A percentile compares a stretch with the other conserved stretches of the same genome.
phyloP scores from a whole-genome alignment of 2,797 vertebrate genomes.

The Pterois miles region DNA sequence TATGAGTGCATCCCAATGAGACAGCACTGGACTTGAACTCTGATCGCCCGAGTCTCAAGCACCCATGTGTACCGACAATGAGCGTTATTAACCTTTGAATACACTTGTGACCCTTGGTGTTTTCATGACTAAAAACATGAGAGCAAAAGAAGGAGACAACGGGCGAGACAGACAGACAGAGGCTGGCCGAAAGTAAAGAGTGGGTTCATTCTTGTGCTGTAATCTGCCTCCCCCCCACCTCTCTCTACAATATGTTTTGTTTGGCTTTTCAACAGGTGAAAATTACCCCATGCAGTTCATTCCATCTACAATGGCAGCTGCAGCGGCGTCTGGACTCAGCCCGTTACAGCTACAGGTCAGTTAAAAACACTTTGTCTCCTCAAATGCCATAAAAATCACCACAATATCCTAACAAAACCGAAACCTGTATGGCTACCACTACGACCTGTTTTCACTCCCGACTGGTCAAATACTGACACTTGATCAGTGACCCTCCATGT shows the following conservation, averaged over 20 bases:
- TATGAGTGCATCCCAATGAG: constrained; percentile 76
- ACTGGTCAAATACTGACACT: too few relatives aligned
- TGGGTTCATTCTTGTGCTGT: constrained; percentile 65
- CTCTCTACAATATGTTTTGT: constrained; percentile 85
- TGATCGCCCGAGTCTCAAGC: constrained; percentile 22
- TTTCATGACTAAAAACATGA: constrained; percentile 67
- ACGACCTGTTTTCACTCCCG: too few relatives aligned
- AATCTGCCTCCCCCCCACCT: constrained; percentile 70
- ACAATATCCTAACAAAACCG: neutral
- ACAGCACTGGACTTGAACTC: constrained; percentile 25
- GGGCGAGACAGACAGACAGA: constrained; percentile 10
- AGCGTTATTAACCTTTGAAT: constrained; percentile 50
- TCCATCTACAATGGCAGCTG: constrained; percentile 99
- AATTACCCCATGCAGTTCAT: constrained; percentile 99
- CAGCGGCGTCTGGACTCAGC: constrained; percentile 98
- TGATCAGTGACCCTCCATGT: too few relatives aligned
- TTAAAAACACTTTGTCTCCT: constrained; percentile 6
- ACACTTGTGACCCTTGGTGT: constrained; percentile 29
- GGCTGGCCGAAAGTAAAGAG: constrained; percentile 19
- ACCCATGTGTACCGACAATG: constrained; percentile 28
- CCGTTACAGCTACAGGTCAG: constrained; percentile 96
- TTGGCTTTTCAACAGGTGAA: constrained; percentile 90
- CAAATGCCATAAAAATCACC: neutral
- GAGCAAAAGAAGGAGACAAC: constrained; percentile 18
- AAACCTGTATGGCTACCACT: neutral